Evolutionary conservation across 2,888 invertebrate species (phyloP), one percentile per base, ranked within the genome.

Genomic region (Actias luna): DNA sequence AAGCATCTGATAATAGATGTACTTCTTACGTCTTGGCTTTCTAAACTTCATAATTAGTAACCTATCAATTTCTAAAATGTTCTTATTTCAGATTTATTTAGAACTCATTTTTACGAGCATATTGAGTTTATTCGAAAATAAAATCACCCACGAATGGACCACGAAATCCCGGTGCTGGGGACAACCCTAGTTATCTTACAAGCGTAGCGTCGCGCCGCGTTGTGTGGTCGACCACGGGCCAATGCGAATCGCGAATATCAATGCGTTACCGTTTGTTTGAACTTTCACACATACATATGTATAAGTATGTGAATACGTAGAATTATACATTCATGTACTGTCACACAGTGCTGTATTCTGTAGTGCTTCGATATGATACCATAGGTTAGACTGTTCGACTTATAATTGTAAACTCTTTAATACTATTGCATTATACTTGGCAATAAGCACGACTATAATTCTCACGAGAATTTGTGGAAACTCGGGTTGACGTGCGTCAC

Each of bases 161-260:
- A 50, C 25, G 4, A 50, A 50, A 50, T 25, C 25, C 12, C 46
- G 25, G 14, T 25, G 22, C 25, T 50, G 4, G 10, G 46, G 22
- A 29, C 55, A 55, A n/a, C 55, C 55, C 55, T 55, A 55, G 14
- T 16, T 29, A 29, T 55, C n/a, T 16, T n/a, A 29, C 8, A 55
- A 16, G 29, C 29, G 29, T 55, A 27, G 62, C 64, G 65, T 65
- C 68, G 72, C 62, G 8, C 64, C 67, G 59, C 65, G 65, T 73
- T 69, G 76, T 76, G 78, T 75, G 76, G 75, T 73, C 70, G 72
- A 65, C 61, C 65, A 62, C 29, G 60, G 65, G 66, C 74, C 76
- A 84, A 83, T 84, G 27, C 55, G 55, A 55, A 29, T 55, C 29
- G 55, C 55, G 55, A 55, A 55, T 55, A 55, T 55, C 29, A 55